Evolutionary conservation across 2,888 invertebrate species (phyloP), one percentile per base, ranked within the genome.

Genomic region (Syritta pipiens): DNA sequence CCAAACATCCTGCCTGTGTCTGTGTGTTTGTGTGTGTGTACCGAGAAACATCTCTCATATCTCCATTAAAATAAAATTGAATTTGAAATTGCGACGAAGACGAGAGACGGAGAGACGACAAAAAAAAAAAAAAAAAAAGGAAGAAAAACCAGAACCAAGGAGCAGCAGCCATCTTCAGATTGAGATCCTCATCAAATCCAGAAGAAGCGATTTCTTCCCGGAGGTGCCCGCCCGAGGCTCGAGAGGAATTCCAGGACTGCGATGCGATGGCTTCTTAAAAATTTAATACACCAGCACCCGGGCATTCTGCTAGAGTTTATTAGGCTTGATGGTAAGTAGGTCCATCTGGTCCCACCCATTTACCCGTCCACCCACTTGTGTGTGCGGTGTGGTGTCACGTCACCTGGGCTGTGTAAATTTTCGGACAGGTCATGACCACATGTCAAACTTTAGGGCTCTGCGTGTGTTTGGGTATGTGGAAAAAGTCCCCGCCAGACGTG

Each of bases 21-120:
- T 35, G 35, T 1, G 12, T 12, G 35, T 1, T 14, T 12, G 32
- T 35, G 35, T 14, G 5, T 12, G 37, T 17, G 6, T 17, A 7
- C 12, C 37, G 59, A 71, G 53, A 77, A 65, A 72, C 67, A 60
- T 72, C 65, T 55, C 74, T 79, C 79, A 79, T 79, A 79, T 72
- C 72, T 74, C 67, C 71, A 74, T 72, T 72, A 67, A 72, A 79
- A 74, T 79, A 74, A 79, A 74, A 74, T 74, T 79, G 72, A 72
- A 79, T 79, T 72, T 62, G 72, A 72, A 67, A 72, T 74, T 59
- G 60, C 59, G 48, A 72, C 42, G 60, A 44, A 14, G 7, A 7
- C 7, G 37, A 14, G 37, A 0, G 12, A 1, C 35, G 35, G 5
- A 9, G 37, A 0, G 37, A n/a, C n/a, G n/a, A n/a, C n/a, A n/a